Base-by-base conservation (phyloP, 2,888 invertebrate genomes). In the Meganola albula region DNA sequence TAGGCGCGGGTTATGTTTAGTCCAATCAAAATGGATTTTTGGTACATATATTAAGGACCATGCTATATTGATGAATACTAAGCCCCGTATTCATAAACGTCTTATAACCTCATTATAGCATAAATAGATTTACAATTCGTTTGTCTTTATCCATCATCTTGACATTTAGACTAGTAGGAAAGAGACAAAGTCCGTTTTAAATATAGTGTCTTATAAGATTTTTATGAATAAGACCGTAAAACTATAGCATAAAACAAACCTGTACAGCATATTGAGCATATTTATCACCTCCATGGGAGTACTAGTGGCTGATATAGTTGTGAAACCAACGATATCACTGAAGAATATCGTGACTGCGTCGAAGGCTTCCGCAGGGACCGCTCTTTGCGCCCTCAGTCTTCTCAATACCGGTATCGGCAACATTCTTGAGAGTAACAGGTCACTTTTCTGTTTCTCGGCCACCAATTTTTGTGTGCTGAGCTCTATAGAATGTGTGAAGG, bases 261-360 rank as follows among this genome's bases (percentile, higher is more conserved):
- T 90, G 74, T 92, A 93, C n/a, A 93, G 75, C 63, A 90, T 90
- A 59, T 93, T 93, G 40, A 93, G 84, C 86, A 93, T 89, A 44
- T 87, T 87, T 31, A 89, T 88, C 34, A 89, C 85, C 66, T 91
- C 88, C 88, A 91, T 89, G 0, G 91, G 90, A 1, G 90, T 89
- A 52, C 90, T 90, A 34, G 65, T 74, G 1, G 90, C 88, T 0
- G 90, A 89, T 38, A 91, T 86, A 26, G 75, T 77, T 2, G 91
- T 92, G 60, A 92, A 92, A 2, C 91, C 91, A 13, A 91, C 90
- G 40, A 92, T 91, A 44, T 91, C 91, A 37, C 90, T 90, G 72
- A 92, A 92, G 79, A 90, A 92, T 37, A 92, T 90, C 1, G 91
- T 91, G 26, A 91, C 92, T 0, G 88, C 88, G 33, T 90, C 89